These are phyloP conservation scores for Squalus acanthias DNA, from an alignment of 2,797 vertebrate species.

Conservation along the genomic window DNA sequence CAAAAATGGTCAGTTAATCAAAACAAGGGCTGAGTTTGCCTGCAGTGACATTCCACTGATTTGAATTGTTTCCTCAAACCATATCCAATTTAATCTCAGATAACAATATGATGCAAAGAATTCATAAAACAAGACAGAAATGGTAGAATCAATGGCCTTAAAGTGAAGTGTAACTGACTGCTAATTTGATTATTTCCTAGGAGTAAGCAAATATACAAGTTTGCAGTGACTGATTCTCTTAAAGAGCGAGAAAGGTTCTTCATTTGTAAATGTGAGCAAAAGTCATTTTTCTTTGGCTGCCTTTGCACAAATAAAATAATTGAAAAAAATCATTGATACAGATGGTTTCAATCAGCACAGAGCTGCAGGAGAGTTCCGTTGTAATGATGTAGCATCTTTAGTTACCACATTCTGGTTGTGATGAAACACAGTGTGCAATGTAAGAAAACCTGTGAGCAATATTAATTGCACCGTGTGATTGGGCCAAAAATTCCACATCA, in stretches of 20 bases:
- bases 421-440: background rate
- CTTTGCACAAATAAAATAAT: slow-evolving; percentile 10
- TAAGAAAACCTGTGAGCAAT: background rate
- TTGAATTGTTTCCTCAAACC: slow-evolving; percentile 19
- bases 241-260: background rate
- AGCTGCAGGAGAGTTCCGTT: background rate
- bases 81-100: background rate
- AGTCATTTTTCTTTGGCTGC: background rate
- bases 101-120: background rate
- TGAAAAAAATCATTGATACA: background rate
- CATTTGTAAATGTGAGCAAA: background rate
- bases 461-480: background rate
- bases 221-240: background rate
- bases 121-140: slow-evolving; percentile 7
- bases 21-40: background rate
- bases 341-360: background rate
- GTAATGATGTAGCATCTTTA: background rate
- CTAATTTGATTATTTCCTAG: slow-evolving; percentile 1
- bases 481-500: background rate
- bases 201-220: background rate
- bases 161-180: background rate
- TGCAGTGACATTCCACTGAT: background rate
- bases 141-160: background rate
- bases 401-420: background rate
- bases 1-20: slow-evolving; percentile 32